Evolutionary conservation across 1,140 invertebrate genomes (phyloP).

Genomic region (Bathynomus jamesi): DNA sequence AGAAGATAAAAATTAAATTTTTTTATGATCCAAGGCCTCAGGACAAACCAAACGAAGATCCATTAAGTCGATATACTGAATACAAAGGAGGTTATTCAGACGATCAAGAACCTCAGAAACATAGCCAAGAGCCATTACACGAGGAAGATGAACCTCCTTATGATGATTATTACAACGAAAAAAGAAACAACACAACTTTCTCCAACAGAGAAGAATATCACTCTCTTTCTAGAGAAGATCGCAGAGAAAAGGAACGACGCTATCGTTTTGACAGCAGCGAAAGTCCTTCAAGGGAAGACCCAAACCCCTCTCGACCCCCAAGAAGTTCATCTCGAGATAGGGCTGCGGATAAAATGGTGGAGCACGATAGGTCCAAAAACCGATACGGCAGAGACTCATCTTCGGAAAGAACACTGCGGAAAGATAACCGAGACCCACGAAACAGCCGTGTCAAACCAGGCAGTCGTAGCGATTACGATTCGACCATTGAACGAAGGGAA

Average conservation of each 20-base stretch:
- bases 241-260: background rate
- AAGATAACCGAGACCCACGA: background rate
- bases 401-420: background rate
- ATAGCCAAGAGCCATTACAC: background rate
- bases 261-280: background rate
- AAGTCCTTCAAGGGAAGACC: background rate
- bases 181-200: background rate
- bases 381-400: conserved; percentile 5
- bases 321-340: background rate
- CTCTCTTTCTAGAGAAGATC: background rate
- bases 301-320: background rate
- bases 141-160: too few species aligned
- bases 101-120: background rate
- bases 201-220: background rate
- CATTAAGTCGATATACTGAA: conserved; percentile 22
- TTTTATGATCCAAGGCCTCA: conserved; percentile 33
- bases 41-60: conserved; percentile 25
- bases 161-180: background rate
- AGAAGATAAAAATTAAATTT: conserved; percentile 34
- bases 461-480: background rate
- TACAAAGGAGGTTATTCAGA: conserved; percentile 15
- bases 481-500: background rate
- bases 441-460: too few species aligned
- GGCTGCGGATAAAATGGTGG: background rate
- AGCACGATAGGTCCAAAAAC: background rate